phyloP scores from a whole-genome alignment of 2,888 invertebrate species.

The Miltochrista miniata region DNA sequence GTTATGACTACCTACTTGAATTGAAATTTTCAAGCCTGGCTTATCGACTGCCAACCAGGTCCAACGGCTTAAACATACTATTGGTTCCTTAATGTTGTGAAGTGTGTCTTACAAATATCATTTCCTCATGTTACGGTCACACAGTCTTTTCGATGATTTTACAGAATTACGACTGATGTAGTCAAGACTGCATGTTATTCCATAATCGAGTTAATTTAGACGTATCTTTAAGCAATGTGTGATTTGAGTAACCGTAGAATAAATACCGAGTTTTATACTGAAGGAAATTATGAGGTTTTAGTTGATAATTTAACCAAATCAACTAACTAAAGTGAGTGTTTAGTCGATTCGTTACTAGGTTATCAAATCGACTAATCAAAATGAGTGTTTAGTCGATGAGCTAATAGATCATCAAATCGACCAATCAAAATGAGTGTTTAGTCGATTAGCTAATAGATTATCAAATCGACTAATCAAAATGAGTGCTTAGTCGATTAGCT shows the following conservation, averaged over 20 bases:
- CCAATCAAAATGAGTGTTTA: neutral
- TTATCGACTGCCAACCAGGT: too few species aligned
- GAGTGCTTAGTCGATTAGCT: conserved; percentile 2
- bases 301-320: too few species aligned
- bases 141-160: conserved; percentile 31
- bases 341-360: conserved; percentile 5
- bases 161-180: conserved; percentile 50
- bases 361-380: too few species aligned
- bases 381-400: conserved; percentile 2
- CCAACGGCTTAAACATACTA: too few species aligned
- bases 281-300: conserved; percentile 2
- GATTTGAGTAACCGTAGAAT: conserved; percentile 62
- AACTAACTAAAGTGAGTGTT: neutral
- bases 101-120: too few species aligned
- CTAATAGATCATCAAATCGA: neutral
- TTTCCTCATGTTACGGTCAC: conserved; percentile 21
- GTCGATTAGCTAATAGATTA: conserved; percentile 5
- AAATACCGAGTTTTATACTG: conserved; percentile 36
- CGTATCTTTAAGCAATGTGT: conserved; percentile 58
- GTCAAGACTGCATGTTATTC: conserved; percentile 60
- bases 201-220: conserved; percentile 53
- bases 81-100: too few species aligned
- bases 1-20: too few species aligned
- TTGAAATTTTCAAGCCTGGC: too few species aligned
- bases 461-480: too few species aligned